Base-by-base conservation (phyloP, 2,113 vertebrate species). In the Calcarius ornatus region DNA sequence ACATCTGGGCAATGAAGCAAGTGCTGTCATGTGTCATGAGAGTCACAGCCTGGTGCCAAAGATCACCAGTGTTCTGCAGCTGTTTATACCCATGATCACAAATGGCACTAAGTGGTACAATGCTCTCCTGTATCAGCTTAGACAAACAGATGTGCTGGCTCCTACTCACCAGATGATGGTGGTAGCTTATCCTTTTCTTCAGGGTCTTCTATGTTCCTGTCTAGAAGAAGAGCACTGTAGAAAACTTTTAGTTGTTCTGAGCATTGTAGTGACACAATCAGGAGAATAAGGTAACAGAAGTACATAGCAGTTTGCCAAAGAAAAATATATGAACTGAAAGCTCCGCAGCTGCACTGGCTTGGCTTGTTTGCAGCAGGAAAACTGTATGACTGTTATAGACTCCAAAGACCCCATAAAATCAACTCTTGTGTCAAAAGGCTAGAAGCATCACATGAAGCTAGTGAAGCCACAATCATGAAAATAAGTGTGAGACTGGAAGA, bases 1-100 rank as follows among this genome's bases (percentile, higher is more conserved):
- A 82, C 84, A 96, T 75, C 92, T 96, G 95, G 69, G 53, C 76
- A 85, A 86, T 85, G 81, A 94, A 94, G 76, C 66, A 94, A 96
- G 60, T 56, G 61, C 40, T 22, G 73, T 87, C 79, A 79, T 57
- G 43, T 57, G 85, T 82, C 88, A 95, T 60, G 48, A 73, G 60
- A 93, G 66, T 88, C 87, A 88, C 66, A 76, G 87, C 57, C 94
- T 94, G 82, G 91, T 78, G 88, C 72, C 56, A 94, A 90, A 90
- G 66, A 86, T 70, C 80, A 85, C 30, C 88, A 86, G 78, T 72
- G 51, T 43, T 91, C 50, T 86, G 90, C 91, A 96, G 92, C 88
- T 95, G 95, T 61, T 65, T 47, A 37, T 64, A 65, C 48, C 73
- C 72, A 57, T 2, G 68, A 70, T 37, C 76, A 90, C 73, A 87